These are phyloP conservation scores for Lochmaea crataegi DNA, from an alignment of 2,888 invertebrate species.

Conservation along the genomic window DNA sequence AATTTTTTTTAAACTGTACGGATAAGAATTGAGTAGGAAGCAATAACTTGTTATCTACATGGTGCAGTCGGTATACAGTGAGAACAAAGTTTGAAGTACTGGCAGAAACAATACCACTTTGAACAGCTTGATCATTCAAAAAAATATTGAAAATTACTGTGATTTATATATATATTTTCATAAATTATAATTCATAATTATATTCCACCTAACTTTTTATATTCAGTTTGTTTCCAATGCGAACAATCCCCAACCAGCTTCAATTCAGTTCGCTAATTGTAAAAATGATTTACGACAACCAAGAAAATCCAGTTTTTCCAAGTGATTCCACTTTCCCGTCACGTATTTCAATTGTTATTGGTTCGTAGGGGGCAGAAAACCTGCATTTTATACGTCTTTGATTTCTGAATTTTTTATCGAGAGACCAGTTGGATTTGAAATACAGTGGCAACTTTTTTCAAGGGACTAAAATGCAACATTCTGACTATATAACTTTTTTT, in stretches of 20 bases:
- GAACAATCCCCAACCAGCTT: conserved; percentile 14
- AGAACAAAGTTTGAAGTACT: too few species aligned
- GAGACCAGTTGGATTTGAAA: conserved; percentile 28
- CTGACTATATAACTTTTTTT: too few species aligned
- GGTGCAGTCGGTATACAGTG: too few species aligned
- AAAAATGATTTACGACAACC: conserved; percentile 56
- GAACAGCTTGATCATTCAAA: too few species aligned
- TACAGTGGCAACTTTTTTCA: background rate
- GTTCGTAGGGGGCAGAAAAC: conserved; percentile 47
- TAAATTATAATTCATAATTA: background rate
- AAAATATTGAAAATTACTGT: background rate
- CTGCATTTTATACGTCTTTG: conserved; percentile 52
- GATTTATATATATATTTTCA: background rate
- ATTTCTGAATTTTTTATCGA: conserved; percentile 51
- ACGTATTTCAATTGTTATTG: conserved; percentile 59
- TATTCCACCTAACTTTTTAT: conserved; percentile 3
- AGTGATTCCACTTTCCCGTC: conserved; percentile 52
- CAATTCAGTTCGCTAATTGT: conserved; percentile 58
- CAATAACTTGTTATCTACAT: too few species aligned
- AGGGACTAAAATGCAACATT: background rate
- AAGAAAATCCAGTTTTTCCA: conserved; percentile 43
- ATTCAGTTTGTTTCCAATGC: background rate
- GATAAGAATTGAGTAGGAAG: too few species aligned
- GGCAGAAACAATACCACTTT: too few species aligned
- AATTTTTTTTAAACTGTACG: too few species aligned